Base-by-base conservation (phyloP, 1,140 invertebrate species). In the Sesamia nonagrioides region DNA sequence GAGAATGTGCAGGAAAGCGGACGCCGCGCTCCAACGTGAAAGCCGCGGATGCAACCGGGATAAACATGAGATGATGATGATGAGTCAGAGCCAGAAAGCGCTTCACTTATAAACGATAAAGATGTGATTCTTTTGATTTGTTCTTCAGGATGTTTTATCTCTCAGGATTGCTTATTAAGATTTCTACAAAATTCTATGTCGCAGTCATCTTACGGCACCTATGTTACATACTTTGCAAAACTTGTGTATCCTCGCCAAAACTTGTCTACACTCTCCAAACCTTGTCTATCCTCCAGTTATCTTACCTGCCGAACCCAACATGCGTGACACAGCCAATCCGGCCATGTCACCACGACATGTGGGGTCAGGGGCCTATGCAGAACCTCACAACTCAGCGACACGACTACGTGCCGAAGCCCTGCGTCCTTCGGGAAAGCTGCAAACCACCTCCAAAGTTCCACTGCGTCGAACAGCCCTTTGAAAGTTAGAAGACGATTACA, bases 351-450 rank as follows among this genome's bases (percentile, higher is more conserved):
- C 94, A 95, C 82, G 93, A 95, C 82, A 92, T 95, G 91, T 93
- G 94, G 83, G 91, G 96, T 1, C 95, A 96, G 86, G 97, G 97
- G 7, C 96, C 97, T 21, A 97, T 97, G 94, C 96, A 97, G 87
- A 95, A 96, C 77, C 92, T 96, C 75, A 97, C 97, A 0, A 97
- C 97, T 9, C 96, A 97, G 77, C 97, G 97, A 78, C 96, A 97
- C 82, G 97, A 97, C 92, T 97, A 96, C 85, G 96, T 96, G 9
- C 96, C 97, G 73, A 97, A 97, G 91, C 95, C 95, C 0, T 88
- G 92, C 60, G 91, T 92, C 78, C 89, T 90, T 37, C 91, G 95
- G 0, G 84, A 90, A 6, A 96, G 91, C 79, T 96, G 95, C 63
- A 96, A 96, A 79, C 96, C 96, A 0, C 69, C 90, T 1, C 82